These are phyloP conservation scores for Tipula confusa DNA, from an alignment of 2,888 invertebrate species.

Conservation along the genomic window DNA sequence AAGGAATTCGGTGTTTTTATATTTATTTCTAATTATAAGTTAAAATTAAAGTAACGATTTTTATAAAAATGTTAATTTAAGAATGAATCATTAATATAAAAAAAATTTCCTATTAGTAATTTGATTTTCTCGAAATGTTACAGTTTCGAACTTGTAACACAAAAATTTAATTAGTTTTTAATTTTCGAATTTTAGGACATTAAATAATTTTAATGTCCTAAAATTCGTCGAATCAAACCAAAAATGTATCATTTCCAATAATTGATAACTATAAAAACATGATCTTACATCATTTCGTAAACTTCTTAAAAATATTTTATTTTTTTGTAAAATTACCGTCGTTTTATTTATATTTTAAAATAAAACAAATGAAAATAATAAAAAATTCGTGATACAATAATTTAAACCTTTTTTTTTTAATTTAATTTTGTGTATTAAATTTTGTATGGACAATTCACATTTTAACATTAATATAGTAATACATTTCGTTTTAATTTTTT, in stretches of 20 bases:
- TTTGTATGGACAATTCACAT: not conserved
- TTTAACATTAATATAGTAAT: not conserved
- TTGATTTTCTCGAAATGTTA: too few species aligned
- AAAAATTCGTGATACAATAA: not conserved
- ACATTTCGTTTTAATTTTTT: not conserved
- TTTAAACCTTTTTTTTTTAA: slow-evolving; percentile 25
- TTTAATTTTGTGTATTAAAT: not conserved
- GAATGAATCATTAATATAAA: too few species aligned
- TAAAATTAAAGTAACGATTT: too few species aligned
- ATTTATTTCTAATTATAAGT: too few species aligned
- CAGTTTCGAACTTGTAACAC: too few species aligned
- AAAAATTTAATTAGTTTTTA: too few species aligned
- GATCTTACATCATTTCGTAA: not conserved
- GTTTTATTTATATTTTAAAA: not conserved
- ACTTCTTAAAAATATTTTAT: not conserved
- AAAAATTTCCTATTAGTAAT: too few species aligned
- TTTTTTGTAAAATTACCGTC: not conserved
- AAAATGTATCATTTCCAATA: not conserved
- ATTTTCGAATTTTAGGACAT: too few species aligned
- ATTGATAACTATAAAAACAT: not conserved
- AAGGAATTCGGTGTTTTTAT: too few species aligned
- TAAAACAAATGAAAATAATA: not conserved
- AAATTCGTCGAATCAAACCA: not conserved
- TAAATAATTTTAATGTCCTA: too few species aligned
- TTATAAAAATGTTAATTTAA: too few species aligned